Conservation (phyloP, 2,888 invertebrate species). For the Noctua comes region DNA sequence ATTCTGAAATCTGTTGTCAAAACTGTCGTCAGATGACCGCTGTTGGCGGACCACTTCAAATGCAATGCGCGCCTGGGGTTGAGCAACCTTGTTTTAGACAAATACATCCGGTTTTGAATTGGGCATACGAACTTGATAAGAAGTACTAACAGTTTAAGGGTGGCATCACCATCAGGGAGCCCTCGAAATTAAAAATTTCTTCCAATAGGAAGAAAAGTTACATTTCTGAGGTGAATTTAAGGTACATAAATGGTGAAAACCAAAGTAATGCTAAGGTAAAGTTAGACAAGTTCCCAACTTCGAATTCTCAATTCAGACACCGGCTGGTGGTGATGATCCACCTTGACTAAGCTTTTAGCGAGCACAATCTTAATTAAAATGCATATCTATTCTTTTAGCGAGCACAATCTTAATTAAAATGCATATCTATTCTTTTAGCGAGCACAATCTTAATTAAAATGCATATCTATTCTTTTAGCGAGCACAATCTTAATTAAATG, state of each 20-base stretch:
- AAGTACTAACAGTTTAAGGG: neutral
- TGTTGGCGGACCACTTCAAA: neutral
- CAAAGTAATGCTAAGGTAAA: neutral
- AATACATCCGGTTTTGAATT: neutral
- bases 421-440: slow-evolving; percentile 10
- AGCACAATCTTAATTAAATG: no score
- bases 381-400: slow-evolving; percentile 11
- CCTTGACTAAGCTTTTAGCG: slow-evolving; percentile 33
- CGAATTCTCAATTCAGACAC: neutral
- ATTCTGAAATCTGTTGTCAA: neutral
- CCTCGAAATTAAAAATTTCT: neutral
- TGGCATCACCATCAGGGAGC: neutral
- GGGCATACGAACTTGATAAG: neutral
- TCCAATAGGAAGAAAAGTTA: neutral
- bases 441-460: slow-evolving; percentile 49
- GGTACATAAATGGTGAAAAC: neutral
- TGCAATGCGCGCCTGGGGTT: neutral
- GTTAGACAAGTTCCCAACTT: neutral
- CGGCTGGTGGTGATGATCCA: slow-evolving; percentile 11
- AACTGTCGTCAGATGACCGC: neutral
- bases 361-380: no score
- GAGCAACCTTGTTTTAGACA: neutral
- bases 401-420: no score
- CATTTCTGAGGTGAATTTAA: neutral
- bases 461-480: slow-evolving; percentile 36